These are phyloP conservation scores for Palythoa caribaeorum DNA, from an alignment of 92 coral and sea anemone species.

Conservation along the genomic window DNA sequence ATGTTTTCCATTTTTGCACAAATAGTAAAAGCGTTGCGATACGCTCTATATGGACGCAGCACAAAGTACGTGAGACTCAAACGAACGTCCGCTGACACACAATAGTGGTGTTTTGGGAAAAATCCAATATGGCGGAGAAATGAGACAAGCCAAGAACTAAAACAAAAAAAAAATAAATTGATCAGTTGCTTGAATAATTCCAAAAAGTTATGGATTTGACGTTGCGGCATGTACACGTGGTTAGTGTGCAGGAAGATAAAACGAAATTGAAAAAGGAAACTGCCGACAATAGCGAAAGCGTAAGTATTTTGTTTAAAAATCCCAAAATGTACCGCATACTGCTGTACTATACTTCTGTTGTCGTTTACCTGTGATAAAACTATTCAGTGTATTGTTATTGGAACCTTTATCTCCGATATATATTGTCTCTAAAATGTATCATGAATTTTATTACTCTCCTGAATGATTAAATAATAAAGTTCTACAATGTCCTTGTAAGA, in stretches of 20 bases:
- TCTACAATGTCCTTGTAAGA: background rate
- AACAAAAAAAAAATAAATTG: background rate
- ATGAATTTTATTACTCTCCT: too few relatives aligned
- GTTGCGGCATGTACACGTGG: slow-evolving; percentile 35
- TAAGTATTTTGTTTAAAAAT: background rate
- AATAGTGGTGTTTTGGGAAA: background rate
- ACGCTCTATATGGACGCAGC: background rate
- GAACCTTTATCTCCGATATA: background rate
- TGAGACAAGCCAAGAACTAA: background rate
- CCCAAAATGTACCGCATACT: too few relatives aligned
- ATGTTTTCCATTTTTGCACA: background rate
- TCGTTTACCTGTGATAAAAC: too few relatives aligned
- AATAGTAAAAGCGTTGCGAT: too few relatives aligned
- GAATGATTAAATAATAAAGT: too few relatives aligned
- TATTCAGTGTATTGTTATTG: background rate
- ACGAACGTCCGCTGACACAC: slow-evolving; percentile 16
- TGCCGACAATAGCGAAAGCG: background rate
- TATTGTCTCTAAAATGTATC: too few relatives aligned
- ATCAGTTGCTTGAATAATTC: background rate
- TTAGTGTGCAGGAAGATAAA: background rate
- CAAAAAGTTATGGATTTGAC: slow-evolving; percentile 28
- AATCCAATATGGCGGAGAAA: slow-evolving; percentile 36
- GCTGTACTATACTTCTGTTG: too few relatives aligned
- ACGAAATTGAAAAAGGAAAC: background rate
- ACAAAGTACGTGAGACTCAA: background rate